Conservation (phyloP, 2,888 invertebrate genomes). For the Folsomia manolachei region DNA sequence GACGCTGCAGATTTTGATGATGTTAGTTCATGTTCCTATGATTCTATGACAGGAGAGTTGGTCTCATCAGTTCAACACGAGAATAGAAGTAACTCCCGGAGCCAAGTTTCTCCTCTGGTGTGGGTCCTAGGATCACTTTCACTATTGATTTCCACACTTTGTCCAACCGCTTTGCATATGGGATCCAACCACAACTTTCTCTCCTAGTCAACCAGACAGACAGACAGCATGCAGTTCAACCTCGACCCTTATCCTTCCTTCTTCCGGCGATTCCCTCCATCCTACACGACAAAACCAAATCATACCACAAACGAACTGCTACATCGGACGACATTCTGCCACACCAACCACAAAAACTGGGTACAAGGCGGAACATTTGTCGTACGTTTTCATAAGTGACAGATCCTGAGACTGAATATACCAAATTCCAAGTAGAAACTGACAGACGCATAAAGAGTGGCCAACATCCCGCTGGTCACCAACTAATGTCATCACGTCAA, state of each 20-base stretch:
- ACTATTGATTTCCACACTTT: conserved; percentile 25
- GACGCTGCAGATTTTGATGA: not conserved
- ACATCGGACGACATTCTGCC: not conserved
- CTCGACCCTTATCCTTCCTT: too few species aligned
- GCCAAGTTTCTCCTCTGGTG: not conserved
- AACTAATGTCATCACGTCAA: not conserved
- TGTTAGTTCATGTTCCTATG: not conserved
- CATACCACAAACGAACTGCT: not conserved
- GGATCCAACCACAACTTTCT: conserved; percentile 5
- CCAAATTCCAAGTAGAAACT: not conserved
- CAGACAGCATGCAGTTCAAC: not conserved
- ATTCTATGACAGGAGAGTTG: not conserved
- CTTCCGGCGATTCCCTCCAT: too few species aligned
- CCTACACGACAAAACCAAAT: too few species aligned
- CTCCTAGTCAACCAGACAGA: not conserved
- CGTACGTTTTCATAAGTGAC: not conserved
- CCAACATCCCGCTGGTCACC: too few species aligned
- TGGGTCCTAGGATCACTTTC: not conserved
- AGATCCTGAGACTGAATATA: not conserved
- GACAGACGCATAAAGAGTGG: not conserved
- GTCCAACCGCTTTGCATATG: conserved; percentile 24
- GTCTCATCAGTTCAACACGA: conserved; percentile 9
- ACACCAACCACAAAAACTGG: not conserved
- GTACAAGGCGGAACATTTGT: not conserved
- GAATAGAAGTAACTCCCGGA: not conserved